A percentile compares a stretch with the other conserved stretches of the same genome.
Conservation (phyloP, 2,113 vertebrate species). For the Tapirus terrestris region DNA sequence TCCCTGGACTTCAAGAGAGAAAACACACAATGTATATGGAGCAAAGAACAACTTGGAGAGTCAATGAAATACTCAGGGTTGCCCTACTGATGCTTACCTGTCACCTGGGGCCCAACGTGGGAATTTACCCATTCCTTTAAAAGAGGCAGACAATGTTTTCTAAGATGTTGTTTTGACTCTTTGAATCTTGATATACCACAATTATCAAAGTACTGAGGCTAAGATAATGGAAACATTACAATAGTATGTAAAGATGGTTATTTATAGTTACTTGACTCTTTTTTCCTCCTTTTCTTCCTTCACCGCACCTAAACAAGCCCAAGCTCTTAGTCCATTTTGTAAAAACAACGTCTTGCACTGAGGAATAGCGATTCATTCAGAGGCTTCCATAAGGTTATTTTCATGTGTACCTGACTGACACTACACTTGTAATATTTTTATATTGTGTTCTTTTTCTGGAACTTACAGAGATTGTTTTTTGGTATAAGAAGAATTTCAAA, state of each 20-base stretch:
- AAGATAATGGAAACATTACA: neutral
- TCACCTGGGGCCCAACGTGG: neutral
- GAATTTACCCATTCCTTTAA: neutral
- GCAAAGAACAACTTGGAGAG: neutral
- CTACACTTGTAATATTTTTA: neutral
- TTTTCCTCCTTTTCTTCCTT: neutral
- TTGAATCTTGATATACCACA: neutral
- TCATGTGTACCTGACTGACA: neutral
- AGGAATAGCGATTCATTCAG: neutral
- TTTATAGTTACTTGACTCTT: neutral
- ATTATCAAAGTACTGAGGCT: neutral
- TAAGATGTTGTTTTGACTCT: neutral
- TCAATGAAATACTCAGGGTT: neutral
- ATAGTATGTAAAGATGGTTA: neutral
- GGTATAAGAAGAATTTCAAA: neutral
- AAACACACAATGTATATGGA: constrained; percentile 22
- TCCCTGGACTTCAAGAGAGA: constrained; percentile 92
- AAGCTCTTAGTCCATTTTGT: neutral
- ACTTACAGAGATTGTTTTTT: neutral
- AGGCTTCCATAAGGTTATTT: neutral
- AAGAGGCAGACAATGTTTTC: neutral
- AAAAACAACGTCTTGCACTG: neutral
- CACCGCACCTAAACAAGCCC: neutral
- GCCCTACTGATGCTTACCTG: neutral
- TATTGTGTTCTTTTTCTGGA: constrained; percentile 8